Base-by-base conservation (phyloP, 2,888 invertebrate genomes). In the Homarus gammarus region DNA sequence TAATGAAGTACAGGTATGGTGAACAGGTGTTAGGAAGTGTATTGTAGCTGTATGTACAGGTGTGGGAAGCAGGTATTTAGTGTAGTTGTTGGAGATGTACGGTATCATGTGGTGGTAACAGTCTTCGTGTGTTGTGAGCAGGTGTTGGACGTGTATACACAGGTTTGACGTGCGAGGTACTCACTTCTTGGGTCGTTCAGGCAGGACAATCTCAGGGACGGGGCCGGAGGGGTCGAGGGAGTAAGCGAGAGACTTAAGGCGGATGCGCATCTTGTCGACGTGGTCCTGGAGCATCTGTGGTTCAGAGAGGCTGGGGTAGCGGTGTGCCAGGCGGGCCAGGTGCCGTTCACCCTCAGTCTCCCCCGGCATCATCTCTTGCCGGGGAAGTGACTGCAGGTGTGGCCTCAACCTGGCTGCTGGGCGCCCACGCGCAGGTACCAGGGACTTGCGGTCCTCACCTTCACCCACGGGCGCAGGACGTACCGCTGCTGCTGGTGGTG, bases 221-320 rank as follows among this genome's bases (percentile, higher is more conserved):
- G 91, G 91, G 68, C 91, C 91, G 49, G 90, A 75, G 38, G 91
- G 91, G 79, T 92, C 91, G 44, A 92, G 89, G 86, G 91, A 92
- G 89, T 82, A 90, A 64, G 91, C 90, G 33, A 92, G 87, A 40
- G 91, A 87, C 84, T 92, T 90, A 78, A 92, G 91, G 49, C 90
- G 84, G 73, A 88, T 89, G 70, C 91, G 79, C 91, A 92, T 92
- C 78, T 92, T 92, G 86, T 92, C 91, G 33, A 92, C 91, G 64
- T 90, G 90, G 64, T 92, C 91, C 83, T 92, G 91, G 82, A 92
- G 90, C 89, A 89, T 90, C 91, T 92, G 91, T 40, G 91, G 89
- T 90, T 92, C 91, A 90, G 91, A 92, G 78, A 92, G 90, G 75
- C 70, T 82, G 38, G 90, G 88, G 77, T 92, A 92, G 72, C 91